Percentiles rank a stretch among this genome's conserved stretches.
These are phyloP conservation scores for Carcharodon carcharias DNA, from an alignment of 2,797 vertebrate species.

Conservation along the genomic window DNA sequence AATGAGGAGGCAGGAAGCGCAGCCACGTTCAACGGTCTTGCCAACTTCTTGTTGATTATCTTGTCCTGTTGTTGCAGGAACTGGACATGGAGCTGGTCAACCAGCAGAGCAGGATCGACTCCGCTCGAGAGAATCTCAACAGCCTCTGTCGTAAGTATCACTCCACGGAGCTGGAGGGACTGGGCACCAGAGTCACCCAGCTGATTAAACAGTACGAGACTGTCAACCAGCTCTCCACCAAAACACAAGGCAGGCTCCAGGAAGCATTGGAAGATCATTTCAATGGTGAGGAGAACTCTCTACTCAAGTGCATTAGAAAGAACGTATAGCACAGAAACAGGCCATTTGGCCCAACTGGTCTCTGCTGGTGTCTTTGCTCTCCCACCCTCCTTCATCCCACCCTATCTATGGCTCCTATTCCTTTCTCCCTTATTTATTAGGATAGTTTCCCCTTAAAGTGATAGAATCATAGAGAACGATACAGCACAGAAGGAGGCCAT, in stretches of 20 bases:
- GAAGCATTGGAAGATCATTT: slow-evolving; percentile 77
- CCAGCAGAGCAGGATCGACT: slow-evolving; percentile 71
- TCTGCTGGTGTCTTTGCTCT: background rate
- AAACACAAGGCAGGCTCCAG: slow-evolving; percentile 70
- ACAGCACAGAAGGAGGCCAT: background rate
- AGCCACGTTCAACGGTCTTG: background rate
- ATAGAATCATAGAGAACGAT: background rate
- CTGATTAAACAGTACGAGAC: slow-evolving; percentile 78
- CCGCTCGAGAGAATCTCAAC: slow-evolving; percentile 71
- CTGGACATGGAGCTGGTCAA: slow-evolving; percentile 75
- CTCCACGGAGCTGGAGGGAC: slow-evolving; percentile 68
- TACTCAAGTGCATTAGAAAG: background rate
- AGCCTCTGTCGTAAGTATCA: slow-evolving; percentile 79
- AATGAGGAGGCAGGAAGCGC: background rate
- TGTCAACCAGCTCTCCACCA: slow-evolving; percentile 67
- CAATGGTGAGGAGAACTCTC: slow-evolving; percentile 59
- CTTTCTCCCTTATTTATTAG: background rate
- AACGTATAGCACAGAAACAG: background rate
- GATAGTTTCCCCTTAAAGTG: background rate
- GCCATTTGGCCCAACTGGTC: background rate
- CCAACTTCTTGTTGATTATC: background rate
- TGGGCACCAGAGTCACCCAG: slow-evolving; percentile 70
- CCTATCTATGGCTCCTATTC: background rate
- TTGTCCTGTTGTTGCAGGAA: slow-evolving; percentile 56
- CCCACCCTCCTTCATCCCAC: background rate